phyloP scores from a whole-genome alignment of 2,888 invertebrate species.

The Sturmia bella region DNA sequence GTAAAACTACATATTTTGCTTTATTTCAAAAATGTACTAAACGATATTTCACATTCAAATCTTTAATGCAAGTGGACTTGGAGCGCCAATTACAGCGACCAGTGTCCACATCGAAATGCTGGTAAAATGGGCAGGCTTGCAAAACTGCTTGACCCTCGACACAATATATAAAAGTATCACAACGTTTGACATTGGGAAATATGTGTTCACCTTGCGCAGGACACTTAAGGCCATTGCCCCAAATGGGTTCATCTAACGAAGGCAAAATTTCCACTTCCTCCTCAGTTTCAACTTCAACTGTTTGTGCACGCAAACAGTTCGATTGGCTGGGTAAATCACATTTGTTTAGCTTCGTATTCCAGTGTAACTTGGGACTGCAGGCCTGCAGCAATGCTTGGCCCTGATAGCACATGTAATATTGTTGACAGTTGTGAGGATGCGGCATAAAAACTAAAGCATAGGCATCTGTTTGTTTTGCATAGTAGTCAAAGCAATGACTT shows the following conservation, averaged over 20 bases:
- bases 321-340: conserved; percentile 79
- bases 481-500: conserved; percentile 28
- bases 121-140: conserved; percentile 80
- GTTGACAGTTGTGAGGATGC: conserved; percentile 76
- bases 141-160: conserved; percentile 79
- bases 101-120: conserved; percentile 77
- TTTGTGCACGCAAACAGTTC: conserved; percentile 71
- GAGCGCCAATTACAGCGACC: conserved; percentile 78
- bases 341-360: conserved; percentile 77
- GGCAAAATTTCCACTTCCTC: conserved; percentile 1
- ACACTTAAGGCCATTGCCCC: conserved; percentile 69
- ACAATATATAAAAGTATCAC: conserved; percentile 79
- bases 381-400: conserved; percentile 77
- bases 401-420: conserved; percentile 80
- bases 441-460: conserved; percentile 74
- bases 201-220: conserved; percentile 77
- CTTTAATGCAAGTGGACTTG: conserved; percentile 75
- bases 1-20: too few species aligned
- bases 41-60: conserved; percentile 73
- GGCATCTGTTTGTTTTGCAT: conserved; percentile 20
- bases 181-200: conserved; percentile 79
- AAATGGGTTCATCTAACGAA: not conserved
- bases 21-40: not conserved
- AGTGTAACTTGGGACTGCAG: conserved; percentile 78
- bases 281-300: not conserved